phyloP scores from a whole-genome alignment of 2,888 invertebrate species.

The Hydriomena furcata region DNA sequence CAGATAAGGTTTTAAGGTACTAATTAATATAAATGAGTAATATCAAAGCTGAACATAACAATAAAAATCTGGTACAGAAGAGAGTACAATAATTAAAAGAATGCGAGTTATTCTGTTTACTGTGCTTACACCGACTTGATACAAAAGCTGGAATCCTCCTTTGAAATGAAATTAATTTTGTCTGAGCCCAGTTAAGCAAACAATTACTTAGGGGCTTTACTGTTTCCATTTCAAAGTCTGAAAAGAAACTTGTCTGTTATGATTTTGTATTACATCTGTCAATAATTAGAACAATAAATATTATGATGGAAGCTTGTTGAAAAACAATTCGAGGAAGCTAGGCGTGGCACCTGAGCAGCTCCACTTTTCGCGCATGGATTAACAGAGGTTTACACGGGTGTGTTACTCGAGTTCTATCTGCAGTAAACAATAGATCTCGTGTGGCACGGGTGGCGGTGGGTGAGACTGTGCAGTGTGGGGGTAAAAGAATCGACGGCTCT shows the following conservation, averaged over 20 bases:
- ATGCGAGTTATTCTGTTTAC: slow-evolving; percentile 5
- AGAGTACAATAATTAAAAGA: background rate
- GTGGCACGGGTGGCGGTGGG: slow-evolving; percentile 30
- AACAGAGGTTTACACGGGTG: slow-evolving; percentile 39
- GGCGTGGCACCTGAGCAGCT: slow-evolving; percentile 32
- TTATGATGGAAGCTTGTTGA: slow-evolving; percentile 13
- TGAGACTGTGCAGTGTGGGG: slow-evolving; percentile 22
- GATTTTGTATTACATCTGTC: slow-evolving; percentile 20
- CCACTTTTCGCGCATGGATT: slow-evolving; percentile 29
- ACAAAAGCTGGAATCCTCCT: slow-evolving; percentile 23
- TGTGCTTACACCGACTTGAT: slow-evolving; percentile 8
- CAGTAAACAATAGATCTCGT: slow-evolving; percentile 44
- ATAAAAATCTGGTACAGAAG: background rate
- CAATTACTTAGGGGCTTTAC: slow-evolving; percentile 29
- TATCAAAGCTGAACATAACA: background rate
- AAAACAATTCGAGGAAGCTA: slow-evolving; percentile 8
- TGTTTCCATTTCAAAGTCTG: slow-evolving; percentile 21
- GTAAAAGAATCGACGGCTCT: slow-evolving; percentile 41
- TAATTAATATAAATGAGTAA: too few relatives aligned
- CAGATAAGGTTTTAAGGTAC: too few relatives aligned
- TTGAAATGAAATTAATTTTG: slow-evolving; percentile 35
- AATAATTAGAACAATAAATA: slow-evolving; percentile 15
- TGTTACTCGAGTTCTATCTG: slow-evolving; percentile 38
- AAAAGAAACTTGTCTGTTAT: slow-evolving; percentile 22
- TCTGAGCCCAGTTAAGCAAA: slow-evolving; percentile 28